These are phyloP conservation scores for Nothoprocta perdicaria DNA, from an alignment of 2,113 vertebrate species.

Conservation along the genomic window DNA sequence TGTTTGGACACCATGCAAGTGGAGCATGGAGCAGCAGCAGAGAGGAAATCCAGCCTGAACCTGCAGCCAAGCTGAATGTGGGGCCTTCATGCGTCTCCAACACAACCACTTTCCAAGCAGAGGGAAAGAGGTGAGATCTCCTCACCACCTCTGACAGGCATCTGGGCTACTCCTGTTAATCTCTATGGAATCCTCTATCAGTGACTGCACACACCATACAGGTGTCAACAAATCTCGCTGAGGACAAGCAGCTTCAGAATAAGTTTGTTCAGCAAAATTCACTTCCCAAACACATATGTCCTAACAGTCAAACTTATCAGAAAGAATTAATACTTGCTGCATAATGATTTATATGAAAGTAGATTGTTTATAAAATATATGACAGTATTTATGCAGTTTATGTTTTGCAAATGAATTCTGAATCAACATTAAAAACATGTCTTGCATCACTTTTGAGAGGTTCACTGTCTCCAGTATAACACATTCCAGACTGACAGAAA, in stretches of 20 bases:
- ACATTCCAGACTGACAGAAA: conserved; percentile 63
- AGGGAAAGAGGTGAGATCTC: neutral
- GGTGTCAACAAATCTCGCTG: neutral
- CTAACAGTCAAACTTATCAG: conserved; percentile 25
- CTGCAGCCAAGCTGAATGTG: conserved; percentile 29
- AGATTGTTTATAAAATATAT: conserved; percentile 62
- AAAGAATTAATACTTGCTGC: conserved; percentile 30
- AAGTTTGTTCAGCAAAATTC: neutral
- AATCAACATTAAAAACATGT: conserved; percentile 47
- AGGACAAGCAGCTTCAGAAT: neutral
- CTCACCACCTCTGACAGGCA: rapidly evolving
- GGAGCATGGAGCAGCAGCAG: conserved; percentile 34
- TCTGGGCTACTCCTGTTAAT: neutral
- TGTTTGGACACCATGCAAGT: neutral
- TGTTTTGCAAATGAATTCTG: conserved; percentile 53
- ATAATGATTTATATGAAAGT: conserved; percentile 46
- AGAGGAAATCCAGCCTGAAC: conserved; percentile 47
- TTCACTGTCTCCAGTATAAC: conserved; percentile 54
- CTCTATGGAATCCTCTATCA: rapidly evolving
- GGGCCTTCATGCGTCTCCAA: neutral
- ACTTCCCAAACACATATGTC: neutral
- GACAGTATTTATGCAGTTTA: conserved; percentile 57
- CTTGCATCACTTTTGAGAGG: conserved; percentile 60
- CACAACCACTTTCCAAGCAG: neutral
- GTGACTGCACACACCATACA: rapidly evolving